Base-by-base conservation (phyloP, 2,888 invertebrate species). In the Nebria brevicollis region DNA sequence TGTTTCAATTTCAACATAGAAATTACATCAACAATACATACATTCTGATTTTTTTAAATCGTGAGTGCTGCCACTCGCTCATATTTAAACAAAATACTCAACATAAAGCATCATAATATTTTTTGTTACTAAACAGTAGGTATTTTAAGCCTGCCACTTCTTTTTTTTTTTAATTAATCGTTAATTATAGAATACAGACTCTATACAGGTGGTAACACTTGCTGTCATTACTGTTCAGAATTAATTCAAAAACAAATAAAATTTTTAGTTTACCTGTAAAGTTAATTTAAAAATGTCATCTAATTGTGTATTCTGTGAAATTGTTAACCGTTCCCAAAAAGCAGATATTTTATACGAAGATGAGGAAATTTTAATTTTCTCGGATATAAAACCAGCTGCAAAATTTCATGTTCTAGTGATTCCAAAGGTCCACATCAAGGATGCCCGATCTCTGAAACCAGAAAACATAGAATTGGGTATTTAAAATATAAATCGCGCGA, bases 381-480 rank as follows among this genome's bases (percentile, higher is more conserved):
- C 93, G 64, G 97, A 98, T 86, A 96, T 93, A 25, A 93, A 93
- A 86, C 98, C 98, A 3, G 96, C 95, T 0, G 92, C 95, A 0
- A 92, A 91, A 13, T 92, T 94, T 88, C 98, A 98, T 87, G 94
- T 94, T 86, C 90, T 98, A 82, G 93, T 96, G 15, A 91, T 96
- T 54, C 93, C 96, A 0, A 95, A 94, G 86, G 89, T 90, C 68
- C 98, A 98, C 87, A 94, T 96, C 82, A 90, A 91, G 26, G 94
- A 95, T 89, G 93, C 93, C 0, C 96, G 94, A 87, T 87, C 87
- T n/a, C 90, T 97, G 54, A 92, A 90, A 64, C 86, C 90, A 7
- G 90, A 91, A 25, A 93, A 97, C 90, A 93, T 93, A 88, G 90
- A 90, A 83, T 88, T 95, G 87, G 91, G 97, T 97, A 90, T 91